Percentiles rank a stretch among this genome's conserved stretches.
These are phyloP conservation scores for Clepsis dumicolana DNA, from an alignment of 2,888 invertebrate species.

Conservation along the genomic window DNA sequence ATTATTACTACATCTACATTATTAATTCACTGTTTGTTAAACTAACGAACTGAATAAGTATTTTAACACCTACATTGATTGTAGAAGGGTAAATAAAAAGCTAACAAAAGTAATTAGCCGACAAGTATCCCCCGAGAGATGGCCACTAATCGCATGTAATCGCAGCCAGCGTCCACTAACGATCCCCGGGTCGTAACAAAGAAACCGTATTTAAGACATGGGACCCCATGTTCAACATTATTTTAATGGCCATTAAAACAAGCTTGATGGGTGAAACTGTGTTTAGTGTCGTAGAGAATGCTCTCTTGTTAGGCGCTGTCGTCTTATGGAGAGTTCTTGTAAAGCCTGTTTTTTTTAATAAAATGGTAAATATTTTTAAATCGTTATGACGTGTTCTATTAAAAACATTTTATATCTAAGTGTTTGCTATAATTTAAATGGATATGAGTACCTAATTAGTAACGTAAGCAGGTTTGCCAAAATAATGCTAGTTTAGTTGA, in stretches of 20 bases:
- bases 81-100: conserved; percentile 18
- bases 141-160: conserved; percentile 47
- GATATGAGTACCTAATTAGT: too few relatives aligned
- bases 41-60: background rate
- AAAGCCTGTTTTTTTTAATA: background rate
- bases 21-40: too few relatives aligned
- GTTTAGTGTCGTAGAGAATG: background rate
- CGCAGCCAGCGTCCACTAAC: conserved; percentile 42
- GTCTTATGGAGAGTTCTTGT: background rate
- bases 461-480: too few relatives aligned
- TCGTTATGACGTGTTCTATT: too few relatives aligned
- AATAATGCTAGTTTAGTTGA: too few relatives aligned
- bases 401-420: too few relatives aligned
- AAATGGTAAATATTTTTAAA: background rate
- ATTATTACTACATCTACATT: too few relatives aligned
- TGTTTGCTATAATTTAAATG: too few relatives aligned
- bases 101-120: conserved; percentile 29
- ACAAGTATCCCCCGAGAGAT: conserved; percentile 29
- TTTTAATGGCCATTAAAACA: conserved; percentile 21
- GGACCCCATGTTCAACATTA: conserved; percentile 17
- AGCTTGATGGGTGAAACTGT: conserved; percentile 12
- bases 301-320: conserved; percentile 3
- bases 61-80: background rate
- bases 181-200: conserved; percentile 25
- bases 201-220: conserved; percentile 30